A percentile compares a stretch with the other conserved stretches of the same genome.
Evolutionary conservation across 2,113 vertebrate species (phyloP).

Genomic region (Boleophthalmus pectinirostris): DNA sequence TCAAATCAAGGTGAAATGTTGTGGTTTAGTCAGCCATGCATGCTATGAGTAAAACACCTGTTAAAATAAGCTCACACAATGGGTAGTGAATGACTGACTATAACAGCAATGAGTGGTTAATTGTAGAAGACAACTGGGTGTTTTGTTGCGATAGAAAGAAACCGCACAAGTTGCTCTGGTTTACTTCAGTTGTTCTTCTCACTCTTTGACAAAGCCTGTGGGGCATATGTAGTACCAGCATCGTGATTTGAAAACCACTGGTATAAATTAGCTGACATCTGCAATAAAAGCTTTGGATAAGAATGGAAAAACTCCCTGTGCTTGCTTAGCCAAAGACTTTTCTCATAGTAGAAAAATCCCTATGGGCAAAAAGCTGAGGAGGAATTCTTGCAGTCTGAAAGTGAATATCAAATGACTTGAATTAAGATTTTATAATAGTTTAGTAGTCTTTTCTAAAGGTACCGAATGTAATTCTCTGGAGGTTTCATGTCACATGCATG

Average conservation of each 20-base stretch:
- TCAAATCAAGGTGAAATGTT: neutral
- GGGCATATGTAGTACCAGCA: neutral
- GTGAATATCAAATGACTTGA: neutral
- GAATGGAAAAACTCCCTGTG: neutral
- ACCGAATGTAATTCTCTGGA: too few relatives aligned
- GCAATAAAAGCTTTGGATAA: constrained; percentile 7
- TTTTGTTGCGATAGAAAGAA: constrained; percentile 47
- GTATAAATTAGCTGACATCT: constrained; percentile 22
- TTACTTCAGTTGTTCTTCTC: constrained; percentile 22
- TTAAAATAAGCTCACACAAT: neutral
- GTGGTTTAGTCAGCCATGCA: neutral
- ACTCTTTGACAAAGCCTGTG: neutral
- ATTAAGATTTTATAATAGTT: neutral
- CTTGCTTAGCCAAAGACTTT: constrained; percentile 38
- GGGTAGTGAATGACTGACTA: neutral
- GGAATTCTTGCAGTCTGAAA: constrained; percentile 20
- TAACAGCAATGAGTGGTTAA: neutral
- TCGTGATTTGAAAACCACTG: neutral
- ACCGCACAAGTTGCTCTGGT: constrained; percentile 43
- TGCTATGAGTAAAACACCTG: neutral
- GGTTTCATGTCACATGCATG: too few relatives aligned
- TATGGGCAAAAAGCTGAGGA: neutral
- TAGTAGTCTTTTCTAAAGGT: too few relatives aligned
- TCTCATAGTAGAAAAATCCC: constrained; percentile 40
- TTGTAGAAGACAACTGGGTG: constrained; percentile 15